A percentile compares a stretch with the other conserved stretches of the same genome.
These are phyloP conservation scores for Rutpela maculata DNA, from an alignment of 2,888 invertebrate genomes.

Conservation along the genomic window DNA sequence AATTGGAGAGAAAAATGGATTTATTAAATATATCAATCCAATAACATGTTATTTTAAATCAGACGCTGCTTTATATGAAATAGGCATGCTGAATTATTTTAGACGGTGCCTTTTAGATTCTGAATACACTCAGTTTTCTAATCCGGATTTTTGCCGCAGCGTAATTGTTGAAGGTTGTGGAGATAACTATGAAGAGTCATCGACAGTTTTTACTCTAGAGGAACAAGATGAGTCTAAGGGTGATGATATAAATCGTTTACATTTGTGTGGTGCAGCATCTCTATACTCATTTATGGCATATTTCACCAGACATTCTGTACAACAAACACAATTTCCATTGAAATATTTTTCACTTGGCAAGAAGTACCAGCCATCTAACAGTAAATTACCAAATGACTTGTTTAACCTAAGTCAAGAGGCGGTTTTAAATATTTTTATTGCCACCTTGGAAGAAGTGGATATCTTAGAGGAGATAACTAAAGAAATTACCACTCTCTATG, in stretches of 20 bases:
- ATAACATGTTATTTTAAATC: slow-evolving; percentile 80
- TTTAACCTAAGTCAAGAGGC: slow-evolving; percentile 84
- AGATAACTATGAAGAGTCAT: slow-evolving; percentile 76
- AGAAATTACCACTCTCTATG: slow-evolving; percentile 78
- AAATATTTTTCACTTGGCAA: slow-evolving; percentile 83
- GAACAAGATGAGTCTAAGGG: slow-evolving; percentile 75
- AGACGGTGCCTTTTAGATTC: slow-evolving; percentile 73
- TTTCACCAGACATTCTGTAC: slow-evolving; percentile 81
- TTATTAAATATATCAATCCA: slow-evolving; percentile 78
- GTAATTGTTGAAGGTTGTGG: slow-evolving; percentile 86
- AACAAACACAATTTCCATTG: slow-evolving; percentile 80
- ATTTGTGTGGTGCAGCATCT: slow-evolving; percentile 86
- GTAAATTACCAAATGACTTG: slow-evolving; percentile 72
- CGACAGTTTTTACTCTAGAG: slow-evolving; percentile 78
- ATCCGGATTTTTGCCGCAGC: slow-evolving; percentile 87
- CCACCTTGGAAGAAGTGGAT: slow-evolving; percentile 73
- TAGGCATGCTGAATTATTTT: slow-evolving; percentile 77
- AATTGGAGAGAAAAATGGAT: slow-evolving; percentile 75
- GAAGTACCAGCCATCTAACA: slow-evolving; percentile 77
- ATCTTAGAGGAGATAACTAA: slow-evolving; percentile 78
- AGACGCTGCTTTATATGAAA: slow-evolving; percentile 84
- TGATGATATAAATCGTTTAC: slow-evolving; percentile 78
- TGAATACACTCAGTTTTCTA: slow-evolving; percentile 81
- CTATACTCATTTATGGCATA: slow-evolving; percentile 85
- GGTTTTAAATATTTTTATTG: slow-evolving; percentile 81